Evolutionary conservation across 1,140 invertebrate species (phyloP).

Genomic region (Batillaria attramentaria): DNA sequence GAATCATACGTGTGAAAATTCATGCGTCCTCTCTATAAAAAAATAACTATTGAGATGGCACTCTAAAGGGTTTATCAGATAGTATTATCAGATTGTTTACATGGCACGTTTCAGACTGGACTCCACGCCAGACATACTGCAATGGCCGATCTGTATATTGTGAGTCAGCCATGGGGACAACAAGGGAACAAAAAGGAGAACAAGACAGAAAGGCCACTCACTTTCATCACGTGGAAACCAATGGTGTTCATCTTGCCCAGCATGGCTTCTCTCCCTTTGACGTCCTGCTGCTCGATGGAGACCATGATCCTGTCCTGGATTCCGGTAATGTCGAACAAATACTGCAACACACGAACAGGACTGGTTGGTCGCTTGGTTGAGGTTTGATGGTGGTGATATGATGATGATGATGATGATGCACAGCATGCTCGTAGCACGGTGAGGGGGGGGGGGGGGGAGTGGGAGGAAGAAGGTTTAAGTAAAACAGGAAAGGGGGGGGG

Average conservation of each 20-base stretch:
- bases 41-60: not conserved
- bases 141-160: slow-evolving; percentile 6
- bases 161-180: too few species aligned
- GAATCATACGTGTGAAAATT: too few species aligned
- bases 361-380: too few species aligned
- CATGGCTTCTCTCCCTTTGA: slow-evolving; percentile 54
- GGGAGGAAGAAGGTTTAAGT: too few species aligned
- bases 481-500: too few species aligned
- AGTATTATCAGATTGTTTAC: not conserved
- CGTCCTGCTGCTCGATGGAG: slow-evolving; percentile 75
- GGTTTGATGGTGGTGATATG: too few species aligned
- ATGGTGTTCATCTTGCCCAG: slow-evolving; percentile 71
- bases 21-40: too few species aligned
- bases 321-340: slow-evolving; percentile 74
- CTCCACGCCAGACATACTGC: not conserved
- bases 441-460: too few species aligned
- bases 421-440: too few species aligned
- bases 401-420: too few species aligned
- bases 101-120: not conserved
- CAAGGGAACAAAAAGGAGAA: not conserved
- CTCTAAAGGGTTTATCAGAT: too few species aligned
- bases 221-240: slow-evolving; percentile 76
- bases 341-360: slow-evolving; percentile 72
- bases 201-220: not conserved
- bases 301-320: slow-evolving; percentile 74